Evolutionary conservation across 1,140 invertebrate species (phyloP).

Genomic region (Cyclina sinensis): DNA sequence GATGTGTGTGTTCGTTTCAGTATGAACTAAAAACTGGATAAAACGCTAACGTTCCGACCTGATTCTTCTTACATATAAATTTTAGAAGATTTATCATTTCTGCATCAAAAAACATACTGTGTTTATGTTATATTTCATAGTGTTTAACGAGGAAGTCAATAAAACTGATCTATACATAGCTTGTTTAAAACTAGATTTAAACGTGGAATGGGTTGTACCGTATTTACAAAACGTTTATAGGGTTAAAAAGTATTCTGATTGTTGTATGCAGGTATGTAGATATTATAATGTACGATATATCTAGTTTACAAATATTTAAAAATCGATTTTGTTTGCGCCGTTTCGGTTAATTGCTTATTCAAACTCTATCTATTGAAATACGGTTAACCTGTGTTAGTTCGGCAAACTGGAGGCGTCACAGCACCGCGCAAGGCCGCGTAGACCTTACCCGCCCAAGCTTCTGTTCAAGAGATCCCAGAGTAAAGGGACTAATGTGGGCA

Average conservation of each 20-base stretch:
- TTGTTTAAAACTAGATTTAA: conserved; percentile 6
- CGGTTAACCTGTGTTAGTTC: not conserved
- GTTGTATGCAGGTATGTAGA: not conserved
- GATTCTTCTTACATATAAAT: not conserved
- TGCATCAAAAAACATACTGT: not conserved
- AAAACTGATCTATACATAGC: not conserved
- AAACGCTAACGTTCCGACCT: not conserved
- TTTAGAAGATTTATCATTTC: not conserved
- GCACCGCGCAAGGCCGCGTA: conserved; percentile 38
- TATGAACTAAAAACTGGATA: not conserved
- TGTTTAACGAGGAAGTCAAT: not conserved
- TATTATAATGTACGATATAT: conserved; percentile 25
- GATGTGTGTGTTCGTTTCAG: not conserved
- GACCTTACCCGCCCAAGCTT: conserved; percentile 54
- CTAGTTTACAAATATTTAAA: conserved; percentile 63
- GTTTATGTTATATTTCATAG: not conserved
- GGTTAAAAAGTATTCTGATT: not conserved
- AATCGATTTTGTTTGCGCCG: conserved; percentile 64
- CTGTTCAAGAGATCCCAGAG: conserved; percentile 61
- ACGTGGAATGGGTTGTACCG: not conserved
- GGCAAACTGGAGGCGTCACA: conserved; percentile 61
- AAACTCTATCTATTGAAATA: conserved; percentile 43
- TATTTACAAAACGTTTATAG: not conserved
- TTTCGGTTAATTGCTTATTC: conserved; percentile 63
- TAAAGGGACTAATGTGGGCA: conserved; percentile 50